Evolutionary conservation across 2,888 invertebrate species (phyloP).

Genomic region (Drosophila helvetica): DNA sequence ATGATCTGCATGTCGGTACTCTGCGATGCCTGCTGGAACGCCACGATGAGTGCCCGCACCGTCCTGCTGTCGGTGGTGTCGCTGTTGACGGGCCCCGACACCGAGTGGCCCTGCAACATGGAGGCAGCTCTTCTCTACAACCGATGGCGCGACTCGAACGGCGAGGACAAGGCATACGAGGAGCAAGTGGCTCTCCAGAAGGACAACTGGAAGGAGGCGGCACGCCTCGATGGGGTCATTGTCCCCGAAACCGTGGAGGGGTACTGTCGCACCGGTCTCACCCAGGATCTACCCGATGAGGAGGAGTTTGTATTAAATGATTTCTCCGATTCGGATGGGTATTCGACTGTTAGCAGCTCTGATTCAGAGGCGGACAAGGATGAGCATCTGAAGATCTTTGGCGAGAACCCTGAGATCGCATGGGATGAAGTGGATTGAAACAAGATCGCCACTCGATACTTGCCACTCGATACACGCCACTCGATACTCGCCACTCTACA

Average conservation of each 20-base stretch:
- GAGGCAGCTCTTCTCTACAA: conserved; percentile 99
- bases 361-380: neutral
- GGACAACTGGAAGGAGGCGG: conserved; percentile 93
- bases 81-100: conserved; percentile 99
- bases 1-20: conserved; percentile 99
- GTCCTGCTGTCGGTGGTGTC: conserved; percentile 99
- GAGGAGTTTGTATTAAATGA: rapidly evolving
- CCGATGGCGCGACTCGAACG: conserved; percentile 96
- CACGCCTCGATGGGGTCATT: conserved; percentile 97
- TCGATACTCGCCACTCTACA: too few species aligned
- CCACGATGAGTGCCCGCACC: conserved; percentile 99
- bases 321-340: neutral
- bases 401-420: too few species aligned
- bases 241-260: conserved; percentile 99
- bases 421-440: too few species aligned
- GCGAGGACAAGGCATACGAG: conserved; percentile 98
- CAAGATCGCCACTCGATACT: too few species aligned
- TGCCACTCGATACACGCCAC: too few species aligned
- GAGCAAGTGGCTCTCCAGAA: conserved; percentile 99
- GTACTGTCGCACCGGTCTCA: conserved; percentile 89
- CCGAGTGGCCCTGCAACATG: conserved; percentile 99
- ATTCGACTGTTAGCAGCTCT: neutral
- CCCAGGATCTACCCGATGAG: conserved; percentile 85
- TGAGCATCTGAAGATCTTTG: too few species aligned
- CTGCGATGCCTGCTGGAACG: conserved; percentile 99